A percentile compares a stretch with the other conserved stretches of the same genome.
Conservation (phyloP, 2,113 vertebrate species). For the Thomomys bottae region DNA sequence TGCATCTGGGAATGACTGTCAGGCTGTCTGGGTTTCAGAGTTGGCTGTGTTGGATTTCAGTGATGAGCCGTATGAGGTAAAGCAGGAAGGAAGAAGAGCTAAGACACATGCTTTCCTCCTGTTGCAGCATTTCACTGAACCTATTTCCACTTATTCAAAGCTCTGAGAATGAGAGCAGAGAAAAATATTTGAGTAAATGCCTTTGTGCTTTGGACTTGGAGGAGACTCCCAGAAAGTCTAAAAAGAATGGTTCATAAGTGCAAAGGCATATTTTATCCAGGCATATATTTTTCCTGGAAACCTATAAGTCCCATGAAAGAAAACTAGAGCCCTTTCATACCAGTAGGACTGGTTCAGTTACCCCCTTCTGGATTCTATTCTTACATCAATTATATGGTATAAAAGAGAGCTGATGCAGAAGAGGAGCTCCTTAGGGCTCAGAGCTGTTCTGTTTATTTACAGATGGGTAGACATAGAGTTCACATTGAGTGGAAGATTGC, state of each 20-base stretch:
- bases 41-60: constrained; percentile 51
- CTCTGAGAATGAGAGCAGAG: not conserved
- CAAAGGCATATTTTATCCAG: not conserved
- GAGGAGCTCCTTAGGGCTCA: too few relatives aligned
- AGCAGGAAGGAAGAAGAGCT: not conserved
- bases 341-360: too few relatives aligned
- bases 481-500: too few relatives aligned
- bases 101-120: not conserved
- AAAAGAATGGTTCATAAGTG: constrained; percentile 14
- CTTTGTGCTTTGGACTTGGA: constrained; percentile 5
- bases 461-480: too few relatives aligned
- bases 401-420: too few relatives aligned
- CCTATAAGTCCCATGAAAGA: not conserved
- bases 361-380: too few relatives aligned
- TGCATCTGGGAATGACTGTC: constrained; percentile 28
- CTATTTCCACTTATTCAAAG: not conserved
- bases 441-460: too few relatives aligned
- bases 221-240: constrained; percentile 14
- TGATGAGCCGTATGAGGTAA: not conserved
- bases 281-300: not conserved
- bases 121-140: constrained; percentile 20
- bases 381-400: too few relatives aligned
- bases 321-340: not conserved
- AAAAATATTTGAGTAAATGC: constrained; percentile 9
- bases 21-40: constrained; percentile 5